Evolutionary conservation across 2,113 vertebrate genomes (phyloP).

Genomic region (Lagenorhynchus albirostris): DNA sequence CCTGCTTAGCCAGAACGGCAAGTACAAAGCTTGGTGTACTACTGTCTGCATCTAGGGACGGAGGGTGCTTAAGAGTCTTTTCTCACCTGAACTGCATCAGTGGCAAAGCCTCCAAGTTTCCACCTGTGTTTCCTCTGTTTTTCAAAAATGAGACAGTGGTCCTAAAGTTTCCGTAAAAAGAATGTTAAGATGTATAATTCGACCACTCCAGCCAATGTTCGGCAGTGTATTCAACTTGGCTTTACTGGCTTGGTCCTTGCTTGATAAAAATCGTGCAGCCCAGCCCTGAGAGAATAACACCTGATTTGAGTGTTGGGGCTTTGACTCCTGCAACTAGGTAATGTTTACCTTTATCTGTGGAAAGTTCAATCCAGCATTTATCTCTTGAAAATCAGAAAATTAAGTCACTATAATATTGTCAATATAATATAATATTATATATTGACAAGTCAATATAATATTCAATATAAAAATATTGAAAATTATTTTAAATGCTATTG

Average conservation of each 20-base stretch:
- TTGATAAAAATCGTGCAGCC: neutral
- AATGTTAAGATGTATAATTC: neutral
- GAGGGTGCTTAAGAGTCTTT: neutral
- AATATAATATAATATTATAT: no score
- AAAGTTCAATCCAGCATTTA: neutral
- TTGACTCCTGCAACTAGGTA: neutral
- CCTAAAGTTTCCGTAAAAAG: neutral
- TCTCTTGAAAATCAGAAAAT: neutral
- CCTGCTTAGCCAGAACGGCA: neutral
- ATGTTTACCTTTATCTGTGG: neutral
- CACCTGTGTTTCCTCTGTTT: neutral
- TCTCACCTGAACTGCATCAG: neutral
- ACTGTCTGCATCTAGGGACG: neutral
- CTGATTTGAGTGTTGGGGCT: neutral
- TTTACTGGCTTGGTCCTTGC: neutral
- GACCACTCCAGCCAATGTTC: neutral
- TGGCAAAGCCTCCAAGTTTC: neutral
- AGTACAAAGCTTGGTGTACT: neutral
- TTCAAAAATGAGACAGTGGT: neutral
- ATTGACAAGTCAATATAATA: no score
- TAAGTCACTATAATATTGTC: neutral
- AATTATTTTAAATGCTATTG: neutral
- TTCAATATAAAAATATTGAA: slow-evolving; percentile 15
- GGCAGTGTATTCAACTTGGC: neutral
- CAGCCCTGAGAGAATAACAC: neutral